Evolutionary conservation across 2,113 vertebrate species (phyloP), one percentile per base, ranked within the genome.

Genomic region (Ranitomeya imitator): DNA sequence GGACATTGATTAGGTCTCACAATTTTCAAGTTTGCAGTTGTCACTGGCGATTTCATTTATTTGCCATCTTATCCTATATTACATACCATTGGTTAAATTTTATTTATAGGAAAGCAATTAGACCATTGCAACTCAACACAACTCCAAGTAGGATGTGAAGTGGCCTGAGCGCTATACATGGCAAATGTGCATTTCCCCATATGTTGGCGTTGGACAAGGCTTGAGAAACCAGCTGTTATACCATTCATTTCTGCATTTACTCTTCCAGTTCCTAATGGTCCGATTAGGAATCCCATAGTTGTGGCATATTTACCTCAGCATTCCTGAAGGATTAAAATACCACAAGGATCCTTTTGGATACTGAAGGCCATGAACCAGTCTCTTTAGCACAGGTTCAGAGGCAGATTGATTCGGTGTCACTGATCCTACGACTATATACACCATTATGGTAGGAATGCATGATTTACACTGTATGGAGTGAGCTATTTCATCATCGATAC

Each of bases 241-340:
- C 0, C 15, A 21, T 61, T 81, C 16, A 61, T 81, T 81, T 81
- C 18, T 81, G 59, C 57, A 19, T 63, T 81, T 61, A 81, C 37
- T 61, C 9, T 74, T 10, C 2, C 26, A 7, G 4, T 21, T 76
- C 31, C 26, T 61, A 61, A 81, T 37, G 79, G 23, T 10, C 6
- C 7, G 23, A 80, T 80, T 80, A 60, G 60, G 16, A 81, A 81
- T 83, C 80, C 80, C 80, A 65, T 14, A 18, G 12, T 31, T 52
- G 18, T 21, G 60, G 5, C 60, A 81, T 61, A 81, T 61, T 63
- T 81, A 59, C 57, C 57, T 37, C 59, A 45, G 61, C 79, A 81
- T 83, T 83, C 59, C 80, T 21, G n/a, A 65, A 83, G 80, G 59
- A 63, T 83, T 83, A 65, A 83, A 83, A 83, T 83, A 63, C 60